These are phyloP conservation scores for Polydrusus cervinus DNA, from an alignment of 2,888 invertebrate genomes.

Conservation along the genomic window DNA sequence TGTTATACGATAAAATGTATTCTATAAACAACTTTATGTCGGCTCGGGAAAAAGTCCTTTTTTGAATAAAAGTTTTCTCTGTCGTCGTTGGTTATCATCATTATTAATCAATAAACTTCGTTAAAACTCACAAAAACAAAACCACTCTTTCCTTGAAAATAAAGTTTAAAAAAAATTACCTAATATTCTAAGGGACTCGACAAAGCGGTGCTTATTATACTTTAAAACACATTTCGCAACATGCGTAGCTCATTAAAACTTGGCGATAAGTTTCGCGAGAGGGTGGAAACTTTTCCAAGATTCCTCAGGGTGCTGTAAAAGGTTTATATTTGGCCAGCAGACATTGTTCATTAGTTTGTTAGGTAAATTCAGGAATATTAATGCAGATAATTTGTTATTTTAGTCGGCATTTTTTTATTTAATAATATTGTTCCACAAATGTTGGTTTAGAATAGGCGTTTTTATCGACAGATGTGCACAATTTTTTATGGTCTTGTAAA, in stretches of 20 bases:
- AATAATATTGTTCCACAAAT: no score
- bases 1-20: no score
- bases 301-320: slow-evolving; percentile 9
- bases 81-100: no score
- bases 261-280: slow-evolving; percentile 35
- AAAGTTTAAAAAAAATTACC: slow-evolving; percentile 4
- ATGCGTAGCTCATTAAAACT: slow-evolving; percentile 46
- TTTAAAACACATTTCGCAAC: slow-evolving; percentile 43
- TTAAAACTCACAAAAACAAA: not conserved
- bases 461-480: no score
- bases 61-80: no score
- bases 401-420: no score
- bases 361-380: not conserved
- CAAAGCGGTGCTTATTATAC: slow-evolving; percentile 26
- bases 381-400: not conserved
- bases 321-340: slow-evolving; percentile 10
- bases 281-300: slow-evolving; percentile 29
- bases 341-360: slow-evolving; percentile 1
- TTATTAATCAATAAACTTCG: not conserved
- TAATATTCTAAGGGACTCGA: not conserved
- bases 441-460: no score
- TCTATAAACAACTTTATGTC: no score
- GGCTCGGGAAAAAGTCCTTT: no score
- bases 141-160: not conserved
- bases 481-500: no score